Evolutionary conservation across 2,888 invertebrate genomes (phyloP), one percentile per base, ranked within the genome.

Genomic region (Drosophila fulvimacula): DNA sequence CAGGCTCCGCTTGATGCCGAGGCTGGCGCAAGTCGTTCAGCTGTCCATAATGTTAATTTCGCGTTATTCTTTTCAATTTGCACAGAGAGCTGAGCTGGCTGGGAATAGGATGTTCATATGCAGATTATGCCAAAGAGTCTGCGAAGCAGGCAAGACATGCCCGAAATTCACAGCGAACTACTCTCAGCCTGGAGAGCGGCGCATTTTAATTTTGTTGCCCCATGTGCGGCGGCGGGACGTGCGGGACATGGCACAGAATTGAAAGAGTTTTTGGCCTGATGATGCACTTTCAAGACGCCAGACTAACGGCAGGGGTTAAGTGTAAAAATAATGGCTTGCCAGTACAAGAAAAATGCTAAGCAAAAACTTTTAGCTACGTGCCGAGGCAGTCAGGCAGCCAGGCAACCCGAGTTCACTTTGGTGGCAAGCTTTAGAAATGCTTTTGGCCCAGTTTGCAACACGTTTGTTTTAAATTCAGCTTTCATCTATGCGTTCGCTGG

Each of bases 361-460:
- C 82, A 80, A 88, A 88, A 88, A 83, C 59, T 88, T 75, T 79
- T 69, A 82, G 77, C 88, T 85, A 88, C 86, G 77, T 82, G 73
- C 69, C 86, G 74, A 30, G 46, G 46, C 27, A 76, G 74, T 57
- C 59, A 66, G 42, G 53, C 55, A 42, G 36, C 24, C 46, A 6
- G 30, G 30, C 39, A 46, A 6, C 6, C 30, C 13, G 19, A 19
- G 32, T 39, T 36, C 69, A 64, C 69, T 70, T 70, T 58, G 73
- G 61, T 61, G 78, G 48, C 64, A 39, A 46, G 66, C 80, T 69
- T 72, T 65, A 51, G 68, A 76, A 84, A 74, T 85, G 68, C 66
- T 87, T 79, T 76, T 85, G 85, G 75, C 85, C 80, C 85, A 82
- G 80, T 83, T 87, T 69, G 42, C 27, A 10, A 10, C 57, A 36